Conservation (phyloP, 2,888 invertebrate genomes). For the Drosophila mulleri region DNA sequence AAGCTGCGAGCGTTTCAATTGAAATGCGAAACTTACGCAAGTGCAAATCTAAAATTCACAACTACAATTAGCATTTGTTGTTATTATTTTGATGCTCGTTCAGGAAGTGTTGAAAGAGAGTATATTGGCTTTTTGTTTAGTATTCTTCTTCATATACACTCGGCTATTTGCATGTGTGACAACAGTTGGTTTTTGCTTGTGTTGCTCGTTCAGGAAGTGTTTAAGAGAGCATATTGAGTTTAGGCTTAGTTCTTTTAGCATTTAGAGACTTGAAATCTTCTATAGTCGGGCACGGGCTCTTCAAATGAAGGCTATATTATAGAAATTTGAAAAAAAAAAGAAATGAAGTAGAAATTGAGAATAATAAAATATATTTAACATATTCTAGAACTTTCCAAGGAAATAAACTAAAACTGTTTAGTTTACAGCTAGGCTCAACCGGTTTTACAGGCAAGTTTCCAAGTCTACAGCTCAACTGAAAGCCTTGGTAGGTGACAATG, state of each 20-base stretch:
- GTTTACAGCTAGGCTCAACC: too few species aligned
- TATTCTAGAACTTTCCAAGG: too few species aligned
- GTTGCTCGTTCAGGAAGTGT: background rate
- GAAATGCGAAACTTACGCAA: slow-evolving; percentile 61
- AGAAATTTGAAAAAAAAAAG: too few species aligned
- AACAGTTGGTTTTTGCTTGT: background rate
- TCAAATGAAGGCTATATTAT: too few species aligned
- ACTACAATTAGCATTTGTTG: slow-evolving; percentile 14
- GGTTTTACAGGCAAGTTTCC: too few species aligned
- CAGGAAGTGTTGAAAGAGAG: background rate
- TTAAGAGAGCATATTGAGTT: background rate
- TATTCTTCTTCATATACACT: background rate
- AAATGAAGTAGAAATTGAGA: too few species aligned
- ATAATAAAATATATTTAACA: too few species aligned
- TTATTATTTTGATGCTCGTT: background rate
- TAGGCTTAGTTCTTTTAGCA: background rate
- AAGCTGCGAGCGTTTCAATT: slow-evolving; percentile 59
- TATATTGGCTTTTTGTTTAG: background rate
- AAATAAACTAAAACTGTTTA: too few species aligned
- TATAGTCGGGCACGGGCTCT: background rate
- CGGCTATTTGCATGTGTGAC: background rate
- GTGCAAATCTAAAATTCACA: slow-evolving; percentile 44
- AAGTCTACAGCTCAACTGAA: too few species aligned
- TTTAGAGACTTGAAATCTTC: background rate
- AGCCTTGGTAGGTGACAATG: too few species aligned